Conservation (phyloP, 1,140 invertebrate species). For the Aricia agestis region DNA sequence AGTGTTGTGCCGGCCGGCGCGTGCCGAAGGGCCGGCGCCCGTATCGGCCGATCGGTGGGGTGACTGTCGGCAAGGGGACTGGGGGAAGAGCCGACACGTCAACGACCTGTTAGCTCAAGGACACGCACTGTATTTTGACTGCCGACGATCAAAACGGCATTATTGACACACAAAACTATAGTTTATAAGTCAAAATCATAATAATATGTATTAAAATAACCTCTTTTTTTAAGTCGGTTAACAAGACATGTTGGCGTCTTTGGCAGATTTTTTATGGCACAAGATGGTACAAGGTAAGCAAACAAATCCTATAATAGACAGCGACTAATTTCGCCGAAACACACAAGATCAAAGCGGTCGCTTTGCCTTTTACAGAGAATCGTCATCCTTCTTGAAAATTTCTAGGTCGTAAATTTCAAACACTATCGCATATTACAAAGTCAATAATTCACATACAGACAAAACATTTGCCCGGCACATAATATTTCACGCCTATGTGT, state of each 20-base stretch:
- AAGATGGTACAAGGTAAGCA: too few relatives aligned
- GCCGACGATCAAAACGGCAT: not conserved
- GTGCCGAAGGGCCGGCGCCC: not conserved
- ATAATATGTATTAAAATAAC: too few relatives aligned
- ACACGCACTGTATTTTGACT: constrained; percentile 12
- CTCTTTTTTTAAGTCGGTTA: too few relatives aligned
- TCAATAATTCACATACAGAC: not conserved
- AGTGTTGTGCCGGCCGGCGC: not conserved
- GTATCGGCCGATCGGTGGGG: constrained; percentile 2
- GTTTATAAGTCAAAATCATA: too few relatives aligned
- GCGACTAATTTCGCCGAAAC: too few relatives aligned
- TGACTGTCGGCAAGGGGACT: not conserved
- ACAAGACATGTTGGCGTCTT: too few relatives aligned
- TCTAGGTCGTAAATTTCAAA: not conserved
- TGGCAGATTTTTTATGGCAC: too few relatives aligned
- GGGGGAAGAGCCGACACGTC: constrained; percentile 9
- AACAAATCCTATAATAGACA: too few relatives aligned
- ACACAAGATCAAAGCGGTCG: too few relatives aligned
- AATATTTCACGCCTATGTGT: not conserved
- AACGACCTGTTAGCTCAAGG: constrained; percentile 14
- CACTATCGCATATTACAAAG: not conserved
- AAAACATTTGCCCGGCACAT: not conserved
- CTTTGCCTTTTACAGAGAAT: too few relatives aligned
- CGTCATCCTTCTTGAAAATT: too few relatives aligned
- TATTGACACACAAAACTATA: not conserved